Conservation (phyloP, 2,113 vertebrate species). For the Ranitomeya variabilis region DNA sequence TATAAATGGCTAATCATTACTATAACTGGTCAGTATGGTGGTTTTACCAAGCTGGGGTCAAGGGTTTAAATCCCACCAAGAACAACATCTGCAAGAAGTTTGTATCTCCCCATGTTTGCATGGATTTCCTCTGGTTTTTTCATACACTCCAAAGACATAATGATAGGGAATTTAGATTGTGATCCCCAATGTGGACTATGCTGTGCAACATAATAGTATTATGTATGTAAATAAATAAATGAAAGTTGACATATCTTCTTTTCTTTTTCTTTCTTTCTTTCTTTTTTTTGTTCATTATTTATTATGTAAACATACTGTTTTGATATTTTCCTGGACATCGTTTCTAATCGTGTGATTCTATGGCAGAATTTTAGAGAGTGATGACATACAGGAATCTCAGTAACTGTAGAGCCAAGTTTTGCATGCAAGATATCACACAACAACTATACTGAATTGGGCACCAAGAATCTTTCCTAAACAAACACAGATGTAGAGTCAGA, state of each 20-base stretch:
- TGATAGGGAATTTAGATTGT: too few species aligned
- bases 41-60: too few species aligned
- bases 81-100: too few species aligned
- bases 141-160: too few species aligned
- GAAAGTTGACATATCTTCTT: background rate
- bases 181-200: too few species aligned
- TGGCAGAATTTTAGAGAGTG: background rate
- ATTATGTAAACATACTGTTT: background rate
- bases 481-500: slow-evolving; percentile 40
- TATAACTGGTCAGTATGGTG: background rate
- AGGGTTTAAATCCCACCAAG: too few species aligned
- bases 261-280: background rate
- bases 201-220: too few species aligned
- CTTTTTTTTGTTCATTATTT: background rate
- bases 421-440: slow-evolving; percentile 1
- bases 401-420: background rate
- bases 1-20: background rate
- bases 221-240: background rate
- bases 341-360: background rate
- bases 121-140: too few species aligned
- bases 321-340: background rate
- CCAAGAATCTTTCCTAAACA: slow-evolving; percentile 24
- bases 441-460: slow-evolving; percentile 4
- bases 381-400: background rate
- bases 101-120: too few species aligned